Evolutionary conservation across 2,113 vertebrate genomes (phyloP), one percentile per base, ranked within the genome.

Genomic region (Polyodon spathula): DNA sequence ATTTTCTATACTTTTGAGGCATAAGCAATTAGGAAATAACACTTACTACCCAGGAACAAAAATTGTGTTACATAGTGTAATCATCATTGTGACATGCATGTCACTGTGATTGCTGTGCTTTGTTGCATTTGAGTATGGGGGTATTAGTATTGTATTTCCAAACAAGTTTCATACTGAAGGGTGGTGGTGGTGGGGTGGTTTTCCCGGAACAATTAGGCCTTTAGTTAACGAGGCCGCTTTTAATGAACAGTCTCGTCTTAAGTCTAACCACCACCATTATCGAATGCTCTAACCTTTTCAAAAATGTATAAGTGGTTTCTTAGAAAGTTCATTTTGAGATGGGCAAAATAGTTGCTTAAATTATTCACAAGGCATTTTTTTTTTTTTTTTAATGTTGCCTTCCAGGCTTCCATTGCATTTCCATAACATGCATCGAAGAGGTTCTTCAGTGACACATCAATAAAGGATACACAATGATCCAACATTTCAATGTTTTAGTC

Each of bases 291-390:
- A 62, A 57, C 59, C 66, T 73, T 76, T 76, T 64, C 9, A 57
- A 44, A 81, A 58, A 64, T 66, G 40, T 2, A 67, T 59, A 74
- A 40, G 2, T 43, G 16, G 72, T 62, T 67, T 74, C 62, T 54
- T 65, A 42, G 69, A 65, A 63, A 38, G 42, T 56, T 66, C 51
- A 37, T 46, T 68, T 59, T 61, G 39, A 75, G 78, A 74, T 53
- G 40, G 57, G 55, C 41, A 71, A 73, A 67, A 66, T 56, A 69
- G 37, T 69, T 63, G 64, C 70, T 63, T 78, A 66, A 73, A 81
- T 82, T 71, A 86, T 80, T 75, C 68, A 85, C 73, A 58, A 66
- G 42, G 50, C 61, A 69, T 77, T 80, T 80, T 74, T 27, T 27
- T 27, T n/a, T n/a, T n/a, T n/a, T 66, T 74, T 54, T 77, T 68